These are phyloP conservation scores for Epistrophella euchroma DNA, from an alignment of 2,888 invertebrate genomes.

Conservation along the genomic window DNA sequence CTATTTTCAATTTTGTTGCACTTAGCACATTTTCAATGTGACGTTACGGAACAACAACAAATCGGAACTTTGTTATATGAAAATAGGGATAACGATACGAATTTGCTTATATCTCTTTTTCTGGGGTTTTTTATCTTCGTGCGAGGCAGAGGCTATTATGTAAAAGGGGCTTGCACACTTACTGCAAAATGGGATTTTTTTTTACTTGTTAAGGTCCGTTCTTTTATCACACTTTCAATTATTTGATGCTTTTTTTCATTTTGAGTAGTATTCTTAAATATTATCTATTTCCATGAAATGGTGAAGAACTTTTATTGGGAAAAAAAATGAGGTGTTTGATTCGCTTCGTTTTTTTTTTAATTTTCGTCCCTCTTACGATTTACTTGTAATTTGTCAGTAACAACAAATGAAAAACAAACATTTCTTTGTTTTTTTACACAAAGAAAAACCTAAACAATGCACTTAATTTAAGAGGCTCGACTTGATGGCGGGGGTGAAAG, in stretches of 20 bases:
- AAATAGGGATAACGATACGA: slow-evolving; percentile 33
- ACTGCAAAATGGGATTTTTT: slow-evolving; percentile 4
- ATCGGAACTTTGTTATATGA: slow-evolving; percentile 1
- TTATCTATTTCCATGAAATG: slow-evolving; percentile 4
- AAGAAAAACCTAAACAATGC: slow-evolving; percentile 49
- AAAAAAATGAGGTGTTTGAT: background rate
- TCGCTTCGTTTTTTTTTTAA: slow-evolving; percentile 10
- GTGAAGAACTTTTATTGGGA: background rate
- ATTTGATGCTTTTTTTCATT: background rate
- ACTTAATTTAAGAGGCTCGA: slow-evolving; percentile 50
- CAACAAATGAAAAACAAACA: background rate
- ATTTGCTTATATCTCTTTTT: slow-evolving; percentile 47
- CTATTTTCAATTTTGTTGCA: slow-evolving; percentile 39
- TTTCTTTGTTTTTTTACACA: slow-evolving; percentile 2
- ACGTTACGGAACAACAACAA: slow-evolving; percentile 26
- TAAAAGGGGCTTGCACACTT: slow-evolving; percentile 61
- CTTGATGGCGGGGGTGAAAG: slow-evolving; percentile 14
- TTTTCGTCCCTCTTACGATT: slow-evolving; percentile 3
- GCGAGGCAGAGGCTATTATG: slow-evolving; percentile 60
- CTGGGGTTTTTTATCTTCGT: slow-evolving; percentile 19
- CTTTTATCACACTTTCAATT: background rate
- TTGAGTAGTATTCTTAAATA: background rate
- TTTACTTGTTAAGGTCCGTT: background rate
- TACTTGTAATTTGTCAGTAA: background rate
- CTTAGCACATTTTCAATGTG: slow-evolving; percentile 60